Evolutionary conservation across 2,797 vertebrate genomes (phyloP).

Genomic region (Notolepis coatsorum): DNA sequence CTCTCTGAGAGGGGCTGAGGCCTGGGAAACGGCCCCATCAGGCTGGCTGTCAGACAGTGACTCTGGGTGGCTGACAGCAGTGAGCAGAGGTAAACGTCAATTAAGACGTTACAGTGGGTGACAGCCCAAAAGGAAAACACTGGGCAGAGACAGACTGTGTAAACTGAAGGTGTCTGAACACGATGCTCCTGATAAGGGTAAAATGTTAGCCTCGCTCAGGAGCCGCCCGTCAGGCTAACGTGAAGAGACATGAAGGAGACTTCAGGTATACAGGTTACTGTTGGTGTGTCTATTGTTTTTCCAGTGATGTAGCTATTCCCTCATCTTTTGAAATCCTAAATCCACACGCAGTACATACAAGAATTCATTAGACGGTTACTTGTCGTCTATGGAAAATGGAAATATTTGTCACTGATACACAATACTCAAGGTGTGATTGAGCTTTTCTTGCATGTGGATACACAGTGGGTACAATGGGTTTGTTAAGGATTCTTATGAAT

Average conservation of each 20-base stretch:
- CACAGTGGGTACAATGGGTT: no score
- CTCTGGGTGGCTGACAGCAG: slow-evolving; percentile 60
- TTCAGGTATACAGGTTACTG: background rate
- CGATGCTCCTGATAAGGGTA: slow-evolving; percentile 55
- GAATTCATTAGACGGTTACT: no score
- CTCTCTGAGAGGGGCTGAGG: slow-evolving; percentile 56
- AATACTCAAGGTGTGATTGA: no score
- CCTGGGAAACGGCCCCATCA: slow-evolving; percentile 60
- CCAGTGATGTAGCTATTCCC: background rate
- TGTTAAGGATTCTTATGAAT: no score
- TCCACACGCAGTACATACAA: no score
- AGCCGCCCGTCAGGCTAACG: slow-evolving; percentile 61
- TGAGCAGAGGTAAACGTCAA: slow-evolving; percentile 73
- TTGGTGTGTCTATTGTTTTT: background rate
- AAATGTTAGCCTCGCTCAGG: slow-evolving; percentile 66
- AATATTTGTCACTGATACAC: no score
- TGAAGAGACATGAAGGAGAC: slow-evolving; percentile 59
- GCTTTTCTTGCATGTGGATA: no score
- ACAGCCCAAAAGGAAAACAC: slow-evolving; percentile 70
- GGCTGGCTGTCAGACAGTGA: slow-evolving; percentile 59
- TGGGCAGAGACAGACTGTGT: slow-evolving; percentile 61
- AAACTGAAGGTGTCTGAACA: slow-evolving; percentile 77
- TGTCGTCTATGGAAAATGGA: no score
- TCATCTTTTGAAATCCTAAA: no score
- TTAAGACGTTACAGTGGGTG: slow-evolving; percentile 74